Evolutionary conservation across 1,140 invertebrate species (phyloP).

Genomic region (Heliconius congener): DNA sequence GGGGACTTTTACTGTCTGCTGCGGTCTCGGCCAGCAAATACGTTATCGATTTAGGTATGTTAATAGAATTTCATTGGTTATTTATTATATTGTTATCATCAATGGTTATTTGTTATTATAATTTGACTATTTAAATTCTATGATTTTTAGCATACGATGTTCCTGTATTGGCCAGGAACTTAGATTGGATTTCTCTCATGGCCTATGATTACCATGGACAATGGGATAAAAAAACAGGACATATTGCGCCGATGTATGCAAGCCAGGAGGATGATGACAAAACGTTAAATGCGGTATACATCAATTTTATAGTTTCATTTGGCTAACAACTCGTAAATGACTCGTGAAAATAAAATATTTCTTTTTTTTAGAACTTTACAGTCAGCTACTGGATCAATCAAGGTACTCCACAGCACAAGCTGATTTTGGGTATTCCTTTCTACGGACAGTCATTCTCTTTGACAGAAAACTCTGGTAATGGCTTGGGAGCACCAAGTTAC

Average conservation of each 20-base stretch:
- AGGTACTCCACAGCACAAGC: conserved; percentile 88
- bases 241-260: conserved; percentile 91
- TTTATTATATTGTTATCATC: neutral
- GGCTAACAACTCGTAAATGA: neutral
- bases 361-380: conserved; percentile 86
- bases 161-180: conserved; percentile 84
- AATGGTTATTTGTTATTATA: neutral
- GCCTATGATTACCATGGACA: conserved; percentile 95
- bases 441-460: conserved; percentile 93
- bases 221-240: conserved; percentile 95
- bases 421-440: conserved; percentile 91
- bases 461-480: conserved; percentile 83
- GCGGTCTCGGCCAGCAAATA: conserved; percentile 92
- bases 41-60: conserved; percentile 87
- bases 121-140: neutral
- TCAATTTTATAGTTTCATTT: conserved; percentile 3
- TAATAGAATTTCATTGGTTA: neutral
- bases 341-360: neutral
- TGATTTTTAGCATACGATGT: conserved; percentile 86
- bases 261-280: conserved; percentile 87
- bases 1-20: conserved; percentile 88
- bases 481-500: conserved; percentile 86
- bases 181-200: conserved; percentile 96
- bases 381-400: conserved; percentile 90
- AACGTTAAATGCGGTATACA: conserved; percentile 87